Conservation (phyloP, 2,113 vertebrate species). For the Crotalus horridus region DNA sequence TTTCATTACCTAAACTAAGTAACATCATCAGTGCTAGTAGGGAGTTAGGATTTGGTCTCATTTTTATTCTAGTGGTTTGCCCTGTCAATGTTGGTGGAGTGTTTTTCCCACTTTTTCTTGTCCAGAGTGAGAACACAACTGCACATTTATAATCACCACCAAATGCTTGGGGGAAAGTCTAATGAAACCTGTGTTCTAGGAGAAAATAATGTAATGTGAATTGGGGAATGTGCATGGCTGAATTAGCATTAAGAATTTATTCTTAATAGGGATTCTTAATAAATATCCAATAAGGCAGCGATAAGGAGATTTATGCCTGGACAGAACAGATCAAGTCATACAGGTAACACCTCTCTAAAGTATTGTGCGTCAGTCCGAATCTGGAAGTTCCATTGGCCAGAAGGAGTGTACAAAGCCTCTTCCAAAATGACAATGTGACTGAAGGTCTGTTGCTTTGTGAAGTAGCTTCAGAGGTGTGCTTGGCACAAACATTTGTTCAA, state of each 20-base stretch:
- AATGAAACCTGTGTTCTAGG: background rate
- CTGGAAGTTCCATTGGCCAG: background rate
- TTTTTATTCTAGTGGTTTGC: background rate
- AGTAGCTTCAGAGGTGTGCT: background rate
- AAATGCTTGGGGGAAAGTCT: background rate
- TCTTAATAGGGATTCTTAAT: background rate
- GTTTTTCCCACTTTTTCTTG: background rate
- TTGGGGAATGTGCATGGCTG: background rate
- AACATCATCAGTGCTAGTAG: background rate
- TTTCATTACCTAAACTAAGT: background rate
- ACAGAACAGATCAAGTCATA: background rate
- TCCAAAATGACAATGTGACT: background rate
- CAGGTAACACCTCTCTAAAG: background rate
- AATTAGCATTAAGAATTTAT: background rate
- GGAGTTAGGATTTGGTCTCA: background rate
- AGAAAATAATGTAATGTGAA: background rate
- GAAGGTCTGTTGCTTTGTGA: background rate
- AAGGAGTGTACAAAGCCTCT: background rate
- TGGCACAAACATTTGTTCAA: background rate
- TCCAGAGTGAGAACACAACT: background rate
- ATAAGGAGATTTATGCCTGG: background rate
- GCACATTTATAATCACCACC: background rate
- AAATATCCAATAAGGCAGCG: background rate
- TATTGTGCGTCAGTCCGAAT: background rate
- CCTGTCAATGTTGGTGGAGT: background rate